Base-by-base conservation (phyloP, 2,888 invertebrate genomes). In the Leucophenga maculata region DNA sequence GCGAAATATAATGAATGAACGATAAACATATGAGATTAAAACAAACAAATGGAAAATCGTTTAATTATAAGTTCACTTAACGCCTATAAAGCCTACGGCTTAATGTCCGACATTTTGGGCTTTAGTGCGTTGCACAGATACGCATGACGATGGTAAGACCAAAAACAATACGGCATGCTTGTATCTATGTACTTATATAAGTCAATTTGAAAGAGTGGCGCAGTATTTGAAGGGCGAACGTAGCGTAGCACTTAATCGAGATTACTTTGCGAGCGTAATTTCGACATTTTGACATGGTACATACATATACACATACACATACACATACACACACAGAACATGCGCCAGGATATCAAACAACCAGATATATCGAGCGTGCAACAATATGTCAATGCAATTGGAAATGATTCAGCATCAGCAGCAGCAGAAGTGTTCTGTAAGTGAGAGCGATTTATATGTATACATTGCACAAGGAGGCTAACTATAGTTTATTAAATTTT, bases 1-100 rank as follows among this genome's bases (percentile, higher is more conserved):
- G 39, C 39, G 39, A 39, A 39, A 39, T 46, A 32, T 16, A 46
- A 62, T 46, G 62, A 72, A 70, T 69, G 66, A 62, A 65, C 73
- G 79, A 83, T 83, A 83, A 78, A 77, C 74, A 74, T 75, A 75
- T 73, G 74, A 75, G 80, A 80, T 83, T 79, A 76, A 83, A 74
- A 76, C 78, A 75, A 64, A 64, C 62, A 73, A 71, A 69, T 73
- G 71, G 74, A 74, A 83, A 79, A 83, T 77, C 84, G 84, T 82
- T 83, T 83, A 85, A 83, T 83, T 83, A 83, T 80, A 83, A 80
- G 79, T 78, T 75, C 82, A 82, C 80, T 85, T 85, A 82, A 81
- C 77, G 76, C 73, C 73, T 18, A 68, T 72, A 78, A 83, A 75
- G 78, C 83, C 78, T 70, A 75, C 66, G 77, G 82, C 78, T 81